Evolutionary conservation across 2,113 vertebrate genomes (phyloP), one percentile per base, ranked within the genome.

Genomic region (Psettodes erumei): DNA sequence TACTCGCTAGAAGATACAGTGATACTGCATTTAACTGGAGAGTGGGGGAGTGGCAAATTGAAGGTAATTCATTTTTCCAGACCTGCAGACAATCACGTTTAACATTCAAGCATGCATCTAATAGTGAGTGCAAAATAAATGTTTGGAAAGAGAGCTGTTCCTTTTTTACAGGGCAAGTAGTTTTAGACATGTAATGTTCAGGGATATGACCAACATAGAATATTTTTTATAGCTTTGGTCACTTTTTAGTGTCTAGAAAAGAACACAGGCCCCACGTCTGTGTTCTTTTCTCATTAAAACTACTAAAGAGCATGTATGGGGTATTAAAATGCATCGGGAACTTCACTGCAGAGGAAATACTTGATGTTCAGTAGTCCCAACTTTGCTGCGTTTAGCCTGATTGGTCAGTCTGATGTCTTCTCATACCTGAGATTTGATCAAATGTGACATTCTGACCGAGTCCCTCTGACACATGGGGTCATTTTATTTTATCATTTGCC

Each of bases 41-140:
- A 54, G 16, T 28, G 16, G 53, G 11, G 27, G 18, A 55, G 13
- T 51, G 6, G 38, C 35, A 43, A 71, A 51, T 2, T 18, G 47
- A 66, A 78, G 67, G 58, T 58, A 35, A 33, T 45, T 63, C 8
- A 11, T 50, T 42, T n/a, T 38, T 45, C 15, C 37, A 32, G 13
- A 9, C 30, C n/a, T 37, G n/a, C 58, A 71, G 38, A 62, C 50
- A 72, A 2, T n/a, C 2, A 1, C 21, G 37, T 64, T 53, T 4
- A 77, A 71, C 79, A 23, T 75, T 82, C 42, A 58, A 75, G 45
- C 82, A 80, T 83, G 69, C 69, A 71, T 71, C 33, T 28, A 75
- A 70, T 32, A 64, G 51, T 21, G 18, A 71, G 69, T 70, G 53
- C 60, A 71, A 30, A 64, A 58, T 25, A 38, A 38, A 71, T n/a